A percentile compares a stretch with the other conserved stretches of the same genome.
Evolutionary conservation across 2,113 vertebrate species (phyloP).

Genomic region (Fregetta grallaria): DNA sequence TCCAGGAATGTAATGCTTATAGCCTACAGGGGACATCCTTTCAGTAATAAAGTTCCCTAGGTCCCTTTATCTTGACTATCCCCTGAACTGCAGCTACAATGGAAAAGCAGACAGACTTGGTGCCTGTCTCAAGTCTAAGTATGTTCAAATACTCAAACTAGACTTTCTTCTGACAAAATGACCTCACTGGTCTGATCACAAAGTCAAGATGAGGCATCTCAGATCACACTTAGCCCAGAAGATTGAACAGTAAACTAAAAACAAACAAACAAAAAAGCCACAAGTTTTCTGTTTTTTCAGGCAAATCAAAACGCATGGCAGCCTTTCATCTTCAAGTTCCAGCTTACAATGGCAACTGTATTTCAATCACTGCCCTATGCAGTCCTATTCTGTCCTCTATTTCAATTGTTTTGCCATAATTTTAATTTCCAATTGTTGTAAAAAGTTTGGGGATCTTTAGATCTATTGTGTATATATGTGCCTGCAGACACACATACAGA

Average conservation of each 20-base stretch:
- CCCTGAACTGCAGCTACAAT: neutral
- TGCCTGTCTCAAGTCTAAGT: neutral
- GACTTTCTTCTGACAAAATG: neutral
- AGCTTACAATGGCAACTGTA: neutral
- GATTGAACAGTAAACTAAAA: neutral
- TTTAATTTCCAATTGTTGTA: neutral
- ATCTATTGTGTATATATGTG: neutral
- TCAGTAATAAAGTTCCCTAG: neutral
- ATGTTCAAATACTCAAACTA: neutral
- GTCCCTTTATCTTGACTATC: neutral
- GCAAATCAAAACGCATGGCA: neutral
- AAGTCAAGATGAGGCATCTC: neutral
- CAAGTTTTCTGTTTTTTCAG: neutral
- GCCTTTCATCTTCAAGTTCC: neutral
- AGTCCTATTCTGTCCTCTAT: neutral
- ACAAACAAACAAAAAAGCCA: accelerated
- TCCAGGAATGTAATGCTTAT: neutral
- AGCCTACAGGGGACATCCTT: neutral
- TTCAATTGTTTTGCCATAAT: neutral
- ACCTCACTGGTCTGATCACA: neutral
- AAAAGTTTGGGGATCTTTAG: neutral
- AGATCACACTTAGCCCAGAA: neutral
- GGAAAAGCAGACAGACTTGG: neutral
- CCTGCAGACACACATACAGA: neutral
- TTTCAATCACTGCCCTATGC: neutral